phyloP scores from a whole-genome alignment of 2,797 vertebrate species.

The Trichosurus vulpecula region DNA sequence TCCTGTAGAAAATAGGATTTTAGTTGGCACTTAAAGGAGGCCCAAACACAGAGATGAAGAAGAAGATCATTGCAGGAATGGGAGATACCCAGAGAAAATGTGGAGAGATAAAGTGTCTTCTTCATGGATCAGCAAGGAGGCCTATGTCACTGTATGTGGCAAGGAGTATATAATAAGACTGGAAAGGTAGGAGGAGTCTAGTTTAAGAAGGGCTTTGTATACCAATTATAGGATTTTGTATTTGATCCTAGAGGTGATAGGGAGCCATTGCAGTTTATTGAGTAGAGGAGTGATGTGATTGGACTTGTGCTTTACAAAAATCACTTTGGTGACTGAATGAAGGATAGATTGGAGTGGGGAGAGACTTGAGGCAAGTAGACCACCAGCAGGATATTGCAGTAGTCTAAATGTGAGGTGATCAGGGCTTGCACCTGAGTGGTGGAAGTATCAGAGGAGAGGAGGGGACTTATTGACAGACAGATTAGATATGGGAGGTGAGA shows the following conservation, averaged over 20 bases:
- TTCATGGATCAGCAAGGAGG: background rate
- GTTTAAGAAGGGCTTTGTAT: background rate
- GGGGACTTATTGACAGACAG: too few relatives aligned
- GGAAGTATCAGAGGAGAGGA: background rate
- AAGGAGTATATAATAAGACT: background rate
- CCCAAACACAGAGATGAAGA: background rate
- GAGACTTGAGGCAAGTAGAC: background rate
- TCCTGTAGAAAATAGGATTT: background rate
- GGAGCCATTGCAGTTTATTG: background rate
- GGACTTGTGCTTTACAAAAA: background rate
- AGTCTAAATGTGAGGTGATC: background rate
- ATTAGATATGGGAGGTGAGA: too few relatives aligned
- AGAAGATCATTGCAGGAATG: background rate
- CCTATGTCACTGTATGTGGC: background rate
- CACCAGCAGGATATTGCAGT: background rate
- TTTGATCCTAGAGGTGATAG: background rate
- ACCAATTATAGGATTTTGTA: background rate
- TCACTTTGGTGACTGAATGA: background rate
- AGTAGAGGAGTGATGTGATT: background rate
- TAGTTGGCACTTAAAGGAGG: background rate
- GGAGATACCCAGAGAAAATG: background rate
- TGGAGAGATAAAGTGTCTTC: background rate
- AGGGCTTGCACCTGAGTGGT: background rate
- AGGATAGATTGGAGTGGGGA: background rate
- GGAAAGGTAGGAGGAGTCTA: background rate